Base-by-base conservation (phyloP, 2,113 vertebrate genomes). In the Seriola aureovittata region DNA sequence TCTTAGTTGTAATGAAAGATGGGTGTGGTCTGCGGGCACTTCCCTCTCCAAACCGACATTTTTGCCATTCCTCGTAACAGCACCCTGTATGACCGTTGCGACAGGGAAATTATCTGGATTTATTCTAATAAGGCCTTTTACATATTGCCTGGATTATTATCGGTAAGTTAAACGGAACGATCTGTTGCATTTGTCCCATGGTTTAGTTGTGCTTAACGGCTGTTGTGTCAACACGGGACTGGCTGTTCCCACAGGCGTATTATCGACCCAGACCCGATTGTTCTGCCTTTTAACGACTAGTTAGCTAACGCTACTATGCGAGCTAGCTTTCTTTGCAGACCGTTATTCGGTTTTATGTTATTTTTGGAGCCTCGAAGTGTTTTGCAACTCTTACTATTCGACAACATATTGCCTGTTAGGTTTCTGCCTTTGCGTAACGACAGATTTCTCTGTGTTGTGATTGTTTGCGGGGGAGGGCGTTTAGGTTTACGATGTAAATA, bases 1-100 rank as follows among this genome's bases (percentile, higher is more conserved):
- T 7, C 5, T 2, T 21, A 0, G 0, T 0, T 9, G 1, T 3
- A 0, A 19, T 7, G 25, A 6, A 29, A 1, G 12, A 85, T 85
- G 79, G 93, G 93, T 88, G 93, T 91, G 92, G 87, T 63, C 85
- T 79, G 7, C 1, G 16, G 11, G 11, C 10, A 50, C 59, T 70
- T 87, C 81, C 83, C 44, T 10, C 25, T 48, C 12, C 1, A 9
- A 4, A 19, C 69, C 17, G 81, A 91, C 83, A 88, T 93, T 90
- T 89, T 93, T 91, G 3, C 10, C 69, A 58, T 71, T 58, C 52
- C 23, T 40, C 11, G 6, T 34, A 1, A 34, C 25, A 46, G 1
- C 1, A 2, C 0, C 12, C 21, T 16, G 1, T 0, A 0, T 36
- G 4, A 72, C 3, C 7, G 5, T 75, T 1, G 2, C 29, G 42